Evolutionary conservation across 2,797 vertebrate species (phyloP).

Genomic region (Bradypodion pumilum): DNA sequence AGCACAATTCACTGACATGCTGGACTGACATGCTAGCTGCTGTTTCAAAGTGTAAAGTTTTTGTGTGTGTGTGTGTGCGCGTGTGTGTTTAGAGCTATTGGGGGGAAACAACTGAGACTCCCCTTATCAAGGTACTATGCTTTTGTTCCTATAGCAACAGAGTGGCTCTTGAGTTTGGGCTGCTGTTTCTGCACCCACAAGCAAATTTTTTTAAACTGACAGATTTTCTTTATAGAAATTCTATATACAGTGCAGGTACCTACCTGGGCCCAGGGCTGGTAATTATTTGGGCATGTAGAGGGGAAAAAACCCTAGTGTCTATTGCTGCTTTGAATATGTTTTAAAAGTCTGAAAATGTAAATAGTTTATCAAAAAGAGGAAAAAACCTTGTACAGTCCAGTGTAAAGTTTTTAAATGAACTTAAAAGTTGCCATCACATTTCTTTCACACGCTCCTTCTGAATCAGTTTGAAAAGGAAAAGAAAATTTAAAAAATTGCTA

Average conservation of each 20-base stretch:
- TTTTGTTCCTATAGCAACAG: slow-evolving; percentile 91
- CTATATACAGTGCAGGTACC: slow-evolving; percentile 90
- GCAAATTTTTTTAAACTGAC: slow-evolving; percentile 85
- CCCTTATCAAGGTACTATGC: slow-evolving; percentile 92
- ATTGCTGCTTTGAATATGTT: slow-evolving; percentile 99
- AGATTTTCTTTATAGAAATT: slow-evolving; percentile 88
- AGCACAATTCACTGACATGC: slow-evolving; percentile 99
- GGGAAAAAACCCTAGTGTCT: slow-evolving; percentile 87
- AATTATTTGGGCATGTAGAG: slow-evolving; percentile 94
- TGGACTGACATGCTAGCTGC: slow-evolving; percentile 99
- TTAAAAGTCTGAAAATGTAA: slow-evolving; percentile 99
- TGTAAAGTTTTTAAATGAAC: slow-evolving; percentile 99
- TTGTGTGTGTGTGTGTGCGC: slow-evolving; percentile 62
- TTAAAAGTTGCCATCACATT: slow-evolving; percentile 95
- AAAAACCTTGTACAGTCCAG: slow-evolving; percentile 99
- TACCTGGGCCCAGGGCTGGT: slow-evolving; percentile 88
- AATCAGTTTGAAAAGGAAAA: slow-evolving; percentile 84
- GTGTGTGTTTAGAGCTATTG: slow-evolving; percentile 74
- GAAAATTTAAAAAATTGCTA: slow-evolving; percentile 83
- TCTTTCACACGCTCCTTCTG: slow-evolving; percentile 93
- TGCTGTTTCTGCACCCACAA: slow-evolving; percentile 81
- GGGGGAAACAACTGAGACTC: slow-evolving; percentile 79
- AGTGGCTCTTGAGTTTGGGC: slow-evolving; percentile 83
- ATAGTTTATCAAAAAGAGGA: slow-evolving; percentile 99
- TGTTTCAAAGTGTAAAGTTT: slow-evolving; percentile 95